Evolutionary conservation across 2,888 invertebrate species (phyloP).

Genomic region (Brachyopa scutellaris): DNA sequence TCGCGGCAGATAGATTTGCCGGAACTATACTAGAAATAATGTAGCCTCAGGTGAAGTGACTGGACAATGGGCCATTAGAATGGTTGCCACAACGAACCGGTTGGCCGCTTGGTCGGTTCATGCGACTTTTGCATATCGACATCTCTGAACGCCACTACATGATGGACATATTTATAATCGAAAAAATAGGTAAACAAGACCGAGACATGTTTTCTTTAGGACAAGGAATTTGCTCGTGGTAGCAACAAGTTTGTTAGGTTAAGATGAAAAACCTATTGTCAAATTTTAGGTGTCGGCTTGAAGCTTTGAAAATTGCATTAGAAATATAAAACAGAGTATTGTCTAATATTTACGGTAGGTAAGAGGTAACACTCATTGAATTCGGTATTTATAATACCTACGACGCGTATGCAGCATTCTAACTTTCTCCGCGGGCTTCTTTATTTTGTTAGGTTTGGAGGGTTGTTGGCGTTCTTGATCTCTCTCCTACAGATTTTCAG

Average conservation of each 20-base stretch:
- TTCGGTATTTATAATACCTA: too few species aligned
- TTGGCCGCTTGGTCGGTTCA: constrained; percentile 38
- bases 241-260: background rate
- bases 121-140: constrained; percentile 53
- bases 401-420: too few species aligned
- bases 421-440: too few species aligned
- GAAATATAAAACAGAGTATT: too few species aligned
- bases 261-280: too few species aligned
- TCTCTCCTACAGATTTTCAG: too few species aligned
- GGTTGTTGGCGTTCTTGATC: too few species aligned
- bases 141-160: constrained; percentile 65
- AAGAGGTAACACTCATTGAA: too few species aligned
- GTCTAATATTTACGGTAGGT: too few species aligned
- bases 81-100: constrained; percentile 62
- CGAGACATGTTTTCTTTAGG: constrained; percentile 6
- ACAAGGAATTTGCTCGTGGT: background rate
- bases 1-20: constrained; percentile 67
- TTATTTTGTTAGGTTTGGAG: too few species aligned
- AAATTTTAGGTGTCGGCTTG: too few species aligned
- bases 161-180: constrained; percentile 73
- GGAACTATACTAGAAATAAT: constrained; percentile 72
- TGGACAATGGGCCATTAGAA: constrained; percentile 73
- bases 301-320: too few species aligned
- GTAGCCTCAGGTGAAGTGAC: constrained; percentile 72
- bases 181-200: constrained; percentile 24